Conservation (phyloP, 2,888 invertebrate species). For the Platycheirus rosarum region DNA sequence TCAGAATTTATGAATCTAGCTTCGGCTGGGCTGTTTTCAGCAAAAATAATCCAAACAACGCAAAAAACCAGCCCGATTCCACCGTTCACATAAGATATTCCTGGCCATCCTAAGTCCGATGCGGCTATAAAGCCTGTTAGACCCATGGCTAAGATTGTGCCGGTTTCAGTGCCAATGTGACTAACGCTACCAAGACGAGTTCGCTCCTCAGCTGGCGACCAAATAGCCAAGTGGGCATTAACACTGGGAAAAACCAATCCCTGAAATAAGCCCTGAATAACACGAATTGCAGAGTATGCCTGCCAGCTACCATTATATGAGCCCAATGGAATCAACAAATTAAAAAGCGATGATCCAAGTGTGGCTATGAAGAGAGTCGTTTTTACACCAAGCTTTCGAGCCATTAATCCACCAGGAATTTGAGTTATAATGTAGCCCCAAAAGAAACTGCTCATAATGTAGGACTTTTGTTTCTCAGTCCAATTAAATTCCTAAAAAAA, state of each 20-base stretch:
- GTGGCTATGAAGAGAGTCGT: conserved; percentile 84
- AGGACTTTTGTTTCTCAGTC: conserved; percentile 83
- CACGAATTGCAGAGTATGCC: conserved; percentile 84
- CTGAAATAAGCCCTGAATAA: conserved; percentile 86
- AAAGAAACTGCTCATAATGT: conserved; percentile 85
- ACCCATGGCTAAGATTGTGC: conserved; percentile 85
- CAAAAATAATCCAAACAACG: conserved; percentile 83
- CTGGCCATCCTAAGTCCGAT: conserved; percentile 85
- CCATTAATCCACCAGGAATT: conserved; percentile 86
- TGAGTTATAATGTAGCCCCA: conserved; percentile 85
- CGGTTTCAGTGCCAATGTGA: conserved; percentile 85
- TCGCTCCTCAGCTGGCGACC: conserved; percentile 86
- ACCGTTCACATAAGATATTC: conserved; percentile 85
- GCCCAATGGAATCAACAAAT: conserved; percentile 86
- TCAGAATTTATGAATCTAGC: conserved; percentile 83
- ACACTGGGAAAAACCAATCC: conserved; percentile 85
- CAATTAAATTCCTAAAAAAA: conserved; percentile 76
- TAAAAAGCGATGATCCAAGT: conserved; percentile 84
- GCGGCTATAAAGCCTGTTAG: conserved; percentile 85
- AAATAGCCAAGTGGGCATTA: conserved; percentile 85
- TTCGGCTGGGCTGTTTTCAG: conserved; percentile 84
- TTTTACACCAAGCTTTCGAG: conserved; percentile 87
- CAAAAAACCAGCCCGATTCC: conserved; percentile 82
- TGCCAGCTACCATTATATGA: conserved; percentile 85
- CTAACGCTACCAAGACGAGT: conserved; percentile 85